phyloP scores from a whole-genome alignment of 1,140 invertebrate species.

The Drosophila ambigua region DNA sequence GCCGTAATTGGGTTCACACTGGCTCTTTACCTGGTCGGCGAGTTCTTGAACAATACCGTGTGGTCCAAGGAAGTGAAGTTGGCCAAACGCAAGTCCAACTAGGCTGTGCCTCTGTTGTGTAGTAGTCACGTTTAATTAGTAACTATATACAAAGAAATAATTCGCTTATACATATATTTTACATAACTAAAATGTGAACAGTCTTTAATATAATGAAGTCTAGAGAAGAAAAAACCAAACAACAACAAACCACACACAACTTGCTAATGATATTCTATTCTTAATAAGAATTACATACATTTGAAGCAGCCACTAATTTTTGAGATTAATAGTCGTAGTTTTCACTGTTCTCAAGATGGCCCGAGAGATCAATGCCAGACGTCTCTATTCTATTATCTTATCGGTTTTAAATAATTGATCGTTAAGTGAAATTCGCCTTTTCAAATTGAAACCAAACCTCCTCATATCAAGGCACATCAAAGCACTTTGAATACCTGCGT shows the following conservation, averaged over 20 bases:
- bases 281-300: slow-evolving; percentile 28
- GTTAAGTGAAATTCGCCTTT: slow-evolving; percentile 42
- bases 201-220: slow-evolving; percentile 11
- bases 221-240: slow-evolving; percentile 16
- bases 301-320: slow-evolving; percentile 15
- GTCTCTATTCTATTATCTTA: neutral
- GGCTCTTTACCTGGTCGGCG: slow-evolving; percentile 88
- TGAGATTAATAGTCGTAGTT: slow-evolving; percentile 57
- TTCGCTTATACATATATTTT: slow-evolving; percentile 36
- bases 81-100: slow-evolving; percentile 83
- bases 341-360: slow-evolving; percentile 12
- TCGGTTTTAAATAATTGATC: slow-evolving; percentile 25
- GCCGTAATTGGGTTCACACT: slow-evolving; percentile 86
- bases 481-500: slow-evolving; percentile 61
- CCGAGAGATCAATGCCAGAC: neutral
- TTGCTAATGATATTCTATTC: slow-evolving; percentile 51
- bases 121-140: slow-evolving; percentile 59
- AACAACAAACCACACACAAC: slow-evolving; percentile 1
- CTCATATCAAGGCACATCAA: slow-evolving; percentile 58
- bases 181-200: slow-evolving; percentile 28
- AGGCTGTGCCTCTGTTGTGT: slow-evolving; percentile 34
- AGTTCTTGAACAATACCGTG: slow-evolving; percentile 88
- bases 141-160: slow-evolving; percentile 38
- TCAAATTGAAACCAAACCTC: slow-evolving; percentile 42
- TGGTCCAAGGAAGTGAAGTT: slow-evolving; percentile 89